phyloP scores from a whole-genome alignment of 2,113 vertebrate genomes.

The Xenopus laevis region DNA sequence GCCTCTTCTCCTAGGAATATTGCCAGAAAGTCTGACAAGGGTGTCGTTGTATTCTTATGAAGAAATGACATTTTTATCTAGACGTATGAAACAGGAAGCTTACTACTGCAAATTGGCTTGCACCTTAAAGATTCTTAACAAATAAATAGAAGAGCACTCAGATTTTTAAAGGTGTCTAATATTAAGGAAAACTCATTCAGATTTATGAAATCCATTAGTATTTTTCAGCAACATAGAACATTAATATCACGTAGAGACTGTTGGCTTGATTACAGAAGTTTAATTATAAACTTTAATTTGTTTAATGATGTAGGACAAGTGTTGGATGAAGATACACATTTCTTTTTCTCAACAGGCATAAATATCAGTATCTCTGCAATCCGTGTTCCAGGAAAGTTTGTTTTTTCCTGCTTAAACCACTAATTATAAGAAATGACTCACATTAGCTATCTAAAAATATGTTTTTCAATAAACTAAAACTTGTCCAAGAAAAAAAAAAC shows the following conservation, averaged over 20 bases:
- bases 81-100: not conserved
- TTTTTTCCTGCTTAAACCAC: too few relatives aligned
- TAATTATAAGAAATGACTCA: too few relatives aligned
- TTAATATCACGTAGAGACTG: not conserved
- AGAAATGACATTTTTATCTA: conserved; percentile 12
- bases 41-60: conserved; percentile 16
- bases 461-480: too few relatives aligned
- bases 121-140: not conserved
- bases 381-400: too few relatives aligned
- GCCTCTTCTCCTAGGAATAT: conserved; percentile 7
- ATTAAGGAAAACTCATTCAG: not conserved
- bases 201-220: not conserved
- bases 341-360: too few relatives aligned
- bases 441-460: too few relatives aligned
- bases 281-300: conserved; percentile 6
- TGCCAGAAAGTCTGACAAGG: conserved; percentile 4
- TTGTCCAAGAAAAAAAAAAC: too few relatives aligned
- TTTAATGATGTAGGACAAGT: not conserved
- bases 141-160: not conserved
- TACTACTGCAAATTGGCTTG: not conserved
- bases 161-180: not conserved
- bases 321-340: not conserved
- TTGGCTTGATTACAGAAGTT: not conserved
- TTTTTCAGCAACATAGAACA: not conserved
- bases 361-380: too few relatives aligned